Percentiles rank a stretch among this genome's conserved stretches.
Evolutionary conservation across 2,113 vertebrate species (phyloP).

Genomic region (Rana temporaria): DNA sequence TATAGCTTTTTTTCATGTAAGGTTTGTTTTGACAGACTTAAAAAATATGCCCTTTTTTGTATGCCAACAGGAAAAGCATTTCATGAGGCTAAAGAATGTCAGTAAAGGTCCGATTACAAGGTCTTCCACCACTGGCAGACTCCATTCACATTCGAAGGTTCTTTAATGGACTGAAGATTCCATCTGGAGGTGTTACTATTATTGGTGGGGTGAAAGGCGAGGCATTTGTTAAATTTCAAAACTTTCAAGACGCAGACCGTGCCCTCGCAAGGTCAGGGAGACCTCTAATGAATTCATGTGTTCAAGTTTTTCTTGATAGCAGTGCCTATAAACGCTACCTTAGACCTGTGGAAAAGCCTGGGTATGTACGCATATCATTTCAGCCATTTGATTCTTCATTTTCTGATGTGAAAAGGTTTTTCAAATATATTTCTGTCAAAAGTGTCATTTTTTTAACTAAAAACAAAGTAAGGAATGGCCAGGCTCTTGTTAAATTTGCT

Average conservation of each 20-base stretch:
- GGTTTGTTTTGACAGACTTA: no score
- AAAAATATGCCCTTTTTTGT: not conserved
- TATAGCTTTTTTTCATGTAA: no score
- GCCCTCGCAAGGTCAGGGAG: constrained; percentile 90
- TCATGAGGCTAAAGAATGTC: constrained; percentile 86
- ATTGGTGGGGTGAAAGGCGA: constrained; percentile 93
- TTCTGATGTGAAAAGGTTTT: constrained; percentile 82
- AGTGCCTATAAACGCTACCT: not conserved
- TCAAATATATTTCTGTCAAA: constrained; percentile 80
- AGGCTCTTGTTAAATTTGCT: constrained; percentile 86
- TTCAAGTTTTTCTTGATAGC: constrained; percentile 87
- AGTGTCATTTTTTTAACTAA: constrained; percentile 80
- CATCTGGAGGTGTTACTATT: constrained; percentile 96
- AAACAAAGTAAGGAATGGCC: constrained; percentile 80
- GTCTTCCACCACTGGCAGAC: constrained; percentile 92
- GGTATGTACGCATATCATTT: constrained; percentile 84
- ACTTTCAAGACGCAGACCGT: constrained; percentile 92
- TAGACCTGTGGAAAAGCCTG: constrained; percentile 30
- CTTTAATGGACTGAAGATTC: constrained; percentile 98
- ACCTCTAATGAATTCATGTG: constrained; percentile 81
- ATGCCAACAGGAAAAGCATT: constrained; percentile 79
- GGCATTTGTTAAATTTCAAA: constrained; percentile 97
- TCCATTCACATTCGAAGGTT: constrained; percentile 96
- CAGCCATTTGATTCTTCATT: constrained; percentile 89
- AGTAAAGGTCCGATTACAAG: constrained; percentile 99